Base-by-base conservation (phyloP, 2,888 invertebrate genomes). In the Ophraella communa region DNA sequence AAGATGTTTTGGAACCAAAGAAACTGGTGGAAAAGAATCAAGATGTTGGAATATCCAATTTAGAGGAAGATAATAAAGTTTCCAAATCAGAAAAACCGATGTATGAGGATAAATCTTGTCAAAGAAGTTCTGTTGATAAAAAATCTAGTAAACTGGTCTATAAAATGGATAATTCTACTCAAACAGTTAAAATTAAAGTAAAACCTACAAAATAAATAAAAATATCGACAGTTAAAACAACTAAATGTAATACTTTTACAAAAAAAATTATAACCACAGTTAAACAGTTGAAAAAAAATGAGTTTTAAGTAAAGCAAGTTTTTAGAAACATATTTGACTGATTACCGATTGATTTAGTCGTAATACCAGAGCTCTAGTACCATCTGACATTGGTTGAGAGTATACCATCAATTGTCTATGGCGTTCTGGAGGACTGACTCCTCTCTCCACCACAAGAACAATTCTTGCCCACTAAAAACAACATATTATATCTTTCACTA, bases 401-500 rank as follows among this genome's bases (percentile, higher is more conserved):
- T 99, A 99, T 44, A 91, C 88, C 84, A 93, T 88, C 68, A 97
- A 87, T 76, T 96, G 93, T 78, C 90, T 90, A 47, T 94, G 83
- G 24, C 98, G 85, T 79, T 95, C 94, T 10, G 90, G 87, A 0
- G 97, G 96, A 60, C 93, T 91, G 0, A 98, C 95, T n/a, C 97
- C 96, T 81, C 98, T 86, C 81, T 99, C 98, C 20, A 98, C 95
- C 35, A 98, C 97, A 68, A 98, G 84, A 33, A 98, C 98, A 67
- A 98, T 98, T 71, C 98, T 87, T 0, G 98, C 98, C 98, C 98
- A 98, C 89, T 98, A 62, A 66, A 75, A 76, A 66, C n/a, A n/a
- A n/a, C n/a, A n/a, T n/a, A n/a, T n/a, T n/a, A 64, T 49, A n/a
- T 35, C 4, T 35, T 35, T n/a, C 27, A 27, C 27, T 27, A 27